Evolutionary conservation across 2,113 vertebrate genomes (phyloP), one percentile per base, ranked within the genome.

Genomic region (Ciconia maguari): DNA sequence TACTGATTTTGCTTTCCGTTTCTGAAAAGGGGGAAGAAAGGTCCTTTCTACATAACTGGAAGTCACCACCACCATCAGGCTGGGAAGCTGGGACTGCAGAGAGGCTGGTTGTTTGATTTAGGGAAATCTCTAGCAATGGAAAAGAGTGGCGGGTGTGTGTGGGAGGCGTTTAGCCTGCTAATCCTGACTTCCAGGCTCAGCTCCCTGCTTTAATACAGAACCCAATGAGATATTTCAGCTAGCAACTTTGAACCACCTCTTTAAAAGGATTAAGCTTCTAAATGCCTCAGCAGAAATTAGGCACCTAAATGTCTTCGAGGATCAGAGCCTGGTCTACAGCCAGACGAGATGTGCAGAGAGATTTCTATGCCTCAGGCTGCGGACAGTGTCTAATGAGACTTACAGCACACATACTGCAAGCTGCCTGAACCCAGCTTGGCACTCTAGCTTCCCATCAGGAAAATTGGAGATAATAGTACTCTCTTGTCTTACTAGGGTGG

Each of bases 401-500:
- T 5, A 11, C 0, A 30, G 38, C n/a, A 19, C 0, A 3, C 17
- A 36, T 29, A 20, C 36, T 6, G 3, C n/a, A 8, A 26, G 24
- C 21, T 42, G 57, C 52, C 75, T 12, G 0, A 69, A 42, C 24
- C 57, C 85, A 44, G 88, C 81, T 6, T 62, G 61, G 85, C 64
- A 44, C 71, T 70, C 6, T 2, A 36, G 75, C 44, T 82, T 75
- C 44, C 83, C 86, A 42, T 20, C 61, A 54, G 55, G 36, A 80
- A 86, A 60, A 69, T 1, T 12, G 24, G 68, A 52, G 62, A 72
- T 72, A 64, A 83, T 27, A 55, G 46, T 5, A 4, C 60, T 74
- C 66, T 29, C 74, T 55, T 79, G 52, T 82, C 66, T 86, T 48
- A 12, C 24, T 13, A 24, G 29, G 46, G 25, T 44, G 11, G 34